A percentile compares a stretch with the other conserved stretches of the same genome.
These are phyloP conservation scores for Okamejei kenojei DNA, from an alignment of 2,797 vertebrate genomes.

Conservation along the genomic window DNA sequence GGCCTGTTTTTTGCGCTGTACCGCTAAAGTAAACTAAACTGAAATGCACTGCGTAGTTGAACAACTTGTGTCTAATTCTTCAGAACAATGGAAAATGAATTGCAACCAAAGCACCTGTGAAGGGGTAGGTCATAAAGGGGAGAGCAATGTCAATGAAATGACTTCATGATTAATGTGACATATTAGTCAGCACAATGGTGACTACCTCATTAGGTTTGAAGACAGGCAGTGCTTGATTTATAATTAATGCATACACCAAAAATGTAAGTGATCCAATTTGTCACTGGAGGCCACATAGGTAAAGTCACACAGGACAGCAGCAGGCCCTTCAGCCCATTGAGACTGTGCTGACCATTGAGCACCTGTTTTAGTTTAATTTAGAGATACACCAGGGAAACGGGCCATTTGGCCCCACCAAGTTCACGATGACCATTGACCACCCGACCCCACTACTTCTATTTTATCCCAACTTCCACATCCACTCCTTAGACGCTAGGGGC, in stretches of 20 bases:
- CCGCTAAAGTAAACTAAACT: not conserved
- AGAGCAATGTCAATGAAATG: conserved; percentile 17
- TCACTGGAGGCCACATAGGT: not conserved
- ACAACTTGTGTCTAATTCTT: not conserved
- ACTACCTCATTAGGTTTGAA: conserved; percentile 5
- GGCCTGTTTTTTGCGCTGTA: no score
- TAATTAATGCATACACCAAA: conserved; percentile 16
- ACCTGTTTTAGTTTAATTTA: no score
- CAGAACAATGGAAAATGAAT: not conserved
- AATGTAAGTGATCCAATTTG: not conserved
- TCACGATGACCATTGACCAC: no score
- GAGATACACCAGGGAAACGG: no score
- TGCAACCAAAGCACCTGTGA: conserved; percentile 12
- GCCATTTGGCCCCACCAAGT: no score
- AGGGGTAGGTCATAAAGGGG: conserved; percentile 4
- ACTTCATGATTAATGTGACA: conserved; percentile 27
- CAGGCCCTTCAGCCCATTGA: not conserved
- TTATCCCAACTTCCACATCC: no score
- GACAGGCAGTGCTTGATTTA: not conserved
- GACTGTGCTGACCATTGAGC: not conserved
- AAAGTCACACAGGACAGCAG: not conserved
- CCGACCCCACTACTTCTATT: no score
- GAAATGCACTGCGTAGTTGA: not conserved
- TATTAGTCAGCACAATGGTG: conserved; percentile 9
- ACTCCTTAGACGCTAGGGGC: no score